These are phyloP conservation scores for Penaeus japonicus DNA, from an alignment of 1,140 invertebrate genomes.

Conservation along the genomic window DNA sequence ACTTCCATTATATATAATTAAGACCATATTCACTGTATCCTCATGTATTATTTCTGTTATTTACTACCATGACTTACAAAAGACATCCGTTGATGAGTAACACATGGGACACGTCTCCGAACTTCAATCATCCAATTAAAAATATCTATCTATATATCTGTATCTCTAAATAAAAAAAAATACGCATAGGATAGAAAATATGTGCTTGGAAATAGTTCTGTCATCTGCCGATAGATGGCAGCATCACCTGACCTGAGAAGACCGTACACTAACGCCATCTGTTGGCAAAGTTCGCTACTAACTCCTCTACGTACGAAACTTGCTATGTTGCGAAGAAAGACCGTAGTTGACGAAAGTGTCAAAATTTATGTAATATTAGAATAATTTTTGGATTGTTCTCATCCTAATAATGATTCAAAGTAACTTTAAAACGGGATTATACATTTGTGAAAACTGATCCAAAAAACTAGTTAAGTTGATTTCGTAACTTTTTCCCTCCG, in stretches of 20 bases:
- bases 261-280: neutral
- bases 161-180: neutral
- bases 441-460: too few relatives aligned
- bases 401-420: too few relatives aligned
- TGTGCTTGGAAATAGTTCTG: neutral
- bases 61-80: neutral
- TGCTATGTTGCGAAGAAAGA: neutral
- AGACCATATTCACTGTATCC: too few relatives aligned
- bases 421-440: too few relatives aligned
- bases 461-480: too few relatives aligned
- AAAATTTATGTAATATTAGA: too few relatives aligned
- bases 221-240: constrained; percentile 13
- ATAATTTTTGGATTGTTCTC: too few relatives aligned
- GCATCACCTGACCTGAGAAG: neutral
- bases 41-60: too few relatives aligned
- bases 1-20: too few relatives aligned
- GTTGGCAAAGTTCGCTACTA: neutral
- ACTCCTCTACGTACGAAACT: neutral
- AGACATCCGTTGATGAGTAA: neutral
- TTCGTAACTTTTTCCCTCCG: too few relatives aligned
- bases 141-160: neutral
- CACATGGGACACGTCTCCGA: neutral
- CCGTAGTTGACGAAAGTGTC: too few relatives aligned
- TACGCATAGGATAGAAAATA: neutral
- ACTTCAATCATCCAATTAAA: neutral